phyloP scores from a whole-genome alignment of 2,113 vertebrate species.

The Cheilinus undulatus region DNA sequence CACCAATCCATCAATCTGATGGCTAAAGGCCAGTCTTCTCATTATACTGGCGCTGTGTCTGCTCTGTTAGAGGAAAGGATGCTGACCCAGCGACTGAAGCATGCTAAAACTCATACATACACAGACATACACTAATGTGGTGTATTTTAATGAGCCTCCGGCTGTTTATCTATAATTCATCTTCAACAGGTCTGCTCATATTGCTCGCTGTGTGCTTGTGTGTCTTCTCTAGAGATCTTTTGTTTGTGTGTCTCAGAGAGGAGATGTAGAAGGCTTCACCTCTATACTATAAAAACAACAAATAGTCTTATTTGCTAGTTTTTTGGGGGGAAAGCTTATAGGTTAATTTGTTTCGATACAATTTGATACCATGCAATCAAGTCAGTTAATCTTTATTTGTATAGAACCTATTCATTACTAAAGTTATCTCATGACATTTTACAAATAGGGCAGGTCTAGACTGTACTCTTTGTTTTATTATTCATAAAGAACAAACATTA shows the following conservation, averaged over 20 bases:
- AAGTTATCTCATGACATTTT: too few species aligned
- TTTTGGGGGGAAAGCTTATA: too few species aligned
- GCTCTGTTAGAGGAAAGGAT: slow-evolving; percentile 35
- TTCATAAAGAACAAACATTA: too few species aligned
- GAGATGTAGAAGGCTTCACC: neutral
- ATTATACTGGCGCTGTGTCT: slow-evolving; percentile 39
- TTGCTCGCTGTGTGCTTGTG: slow-evolving; percentile 16
- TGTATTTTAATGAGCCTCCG: slow-evolving; percentile 67
- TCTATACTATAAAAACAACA: too few species aligned
- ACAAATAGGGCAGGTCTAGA: too few species aligned
- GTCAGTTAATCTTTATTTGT: too few species aligned
- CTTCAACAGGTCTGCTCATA: slow-evolving; percentile 46
- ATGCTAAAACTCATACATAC: slow-evolving; percentile 19
- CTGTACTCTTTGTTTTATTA: too few species aligned
- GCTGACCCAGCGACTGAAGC: slow-evolving; percentile 42
- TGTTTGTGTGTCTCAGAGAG: neutral
- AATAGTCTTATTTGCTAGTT: too few species aligned
- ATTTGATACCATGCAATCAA: too few species aligned
- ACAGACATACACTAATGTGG: slow-evolving; percentile 7
- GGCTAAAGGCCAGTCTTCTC: slow-evolving; percentile 69
- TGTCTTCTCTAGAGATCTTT: slow-evolving; percentile 25
- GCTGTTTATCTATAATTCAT: slow-evolving; percentile 69
- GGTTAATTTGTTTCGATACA: too few species aligned
- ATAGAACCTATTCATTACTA: too few species aligned
- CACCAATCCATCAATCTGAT: slow-evolving; percentile 72